A percentile compares a stretch with the other conserved stretches of the same genome.
Conservation (phyloP, 2,888 invertebrate species). For the Sarcophaga variegata region DNA sequence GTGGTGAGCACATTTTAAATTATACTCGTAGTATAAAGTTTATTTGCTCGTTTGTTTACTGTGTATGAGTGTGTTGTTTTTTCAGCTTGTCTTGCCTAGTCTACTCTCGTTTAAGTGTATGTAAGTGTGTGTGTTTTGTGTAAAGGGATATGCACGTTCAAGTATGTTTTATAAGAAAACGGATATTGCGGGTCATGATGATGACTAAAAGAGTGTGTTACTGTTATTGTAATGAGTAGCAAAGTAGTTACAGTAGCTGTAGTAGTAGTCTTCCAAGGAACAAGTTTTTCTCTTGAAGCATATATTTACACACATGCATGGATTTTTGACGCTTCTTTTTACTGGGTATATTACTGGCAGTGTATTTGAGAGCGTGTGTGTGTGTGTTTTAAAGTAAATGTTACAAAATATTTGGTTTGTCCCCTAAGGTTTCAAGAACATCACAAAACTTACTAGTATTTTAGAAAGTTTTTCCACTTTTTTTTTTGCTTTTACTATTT, state of each 20-base stretch:
- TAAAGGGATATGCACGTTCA: conserved; percentile 1
- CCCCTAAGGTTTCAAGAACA: conserved; percentile 49
- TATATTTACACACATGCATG: conserved; percentile 8
- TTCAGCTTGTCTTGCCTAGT: conserved; percentile 14
- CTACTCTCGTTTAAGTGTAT: neutral
- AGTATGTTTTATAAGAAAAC: conserved; percentile 64
- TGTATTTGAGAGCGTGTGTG: conserved; percentile 6
- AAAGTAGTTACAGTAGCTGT: conserved; percentile 25
- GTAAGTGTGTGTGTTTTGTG: neutral
- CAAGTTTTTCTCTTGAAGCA: conserved; percentile 43
- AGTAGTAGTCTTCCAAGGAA: conserved; percentile 22
- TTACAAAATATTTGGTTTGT: conserved; percentile 60
- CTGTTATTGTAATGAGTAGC: conserved; percentile 40
- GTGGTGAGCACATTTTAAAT: neutral
- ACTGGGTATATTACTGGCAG: neutral
- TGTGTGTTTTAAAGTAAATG: conserved; percentile 37
- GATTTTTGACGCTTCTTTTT: neutral
- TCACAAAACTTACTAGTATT: conserved; percentile 21
- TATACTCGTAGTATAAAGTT: conserved; percentile 41
- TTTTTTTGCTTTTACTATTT: neutral
- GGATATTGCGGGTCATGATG: conserved; percentile 71
- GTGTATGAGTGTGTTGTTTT: conserved; percentile 18
- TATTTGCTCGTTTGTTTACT: conserved; percentile 56
- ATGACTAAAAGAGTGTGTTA: conserved; percentile 50
- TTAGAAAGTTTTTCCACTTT: conserved; percentile 8